Base-by-base conservation (phyloP, 1,140 invertebrate genomes). In the Leptinotarsa defecta region DNA sequence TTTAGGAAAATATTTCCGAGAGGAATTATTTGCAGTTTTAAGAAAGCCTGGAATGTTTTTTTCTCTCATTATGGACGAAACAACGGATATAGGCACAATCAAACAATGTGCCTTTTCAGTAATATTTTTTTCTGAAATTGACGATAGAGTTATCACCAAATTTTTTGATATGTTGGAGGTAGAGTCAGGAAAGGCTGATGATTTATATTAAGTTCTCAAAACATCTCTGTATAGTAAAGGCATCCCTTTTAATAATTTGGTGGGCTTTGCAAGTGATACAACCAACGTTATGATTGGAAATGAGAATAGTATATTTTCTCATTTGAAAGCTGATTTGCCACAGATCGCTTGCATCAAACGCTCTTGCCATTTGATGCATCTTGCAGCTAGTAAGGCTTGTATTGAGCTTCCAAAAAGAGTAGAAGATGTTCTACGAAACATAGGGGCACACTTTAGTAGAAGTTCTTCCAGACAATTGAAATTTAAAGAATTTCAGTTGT, bases 191-290 rank as follows among this genome's bases (percentile, higher is more conserved):
- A 73, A 68, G 71, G 78, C 80, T 62, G 71, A 75, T 48, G 68
- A 52, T 17, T 73, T 83, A 24, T 76, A 63, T 63, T 62, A 71
- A 48, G 20, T 49, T 22, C 74, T 82, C 48, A 75, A 76, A 75
- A 65, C 68, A 24, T 70, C 62, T 62, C 22, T 84, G 49, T 20
- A 43, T 24, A 43, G 24, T 65, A 65, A 65, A 65, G 20, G 8
- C 63, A 65, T 65, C 15, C 81, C 79, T n/a, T 64, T 81, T 22
- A 20, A 64, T 62, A 85, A 86, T 57, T 77, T 83, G 48, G 74
- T 85, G 57, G 84, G 79, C 11, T 75, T 71, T 57, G 11, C 68
- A 48, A 61, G 48, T 13, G 74, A 75, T 22, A 75, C 74, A 6
- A 71, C 74, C 27, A 75, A 75, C 48, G 67, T 70, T 8, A 75